Conservation (phyloP, 2,113 vertebrate genomes). For the Gobiocypris rarus region DNA sequence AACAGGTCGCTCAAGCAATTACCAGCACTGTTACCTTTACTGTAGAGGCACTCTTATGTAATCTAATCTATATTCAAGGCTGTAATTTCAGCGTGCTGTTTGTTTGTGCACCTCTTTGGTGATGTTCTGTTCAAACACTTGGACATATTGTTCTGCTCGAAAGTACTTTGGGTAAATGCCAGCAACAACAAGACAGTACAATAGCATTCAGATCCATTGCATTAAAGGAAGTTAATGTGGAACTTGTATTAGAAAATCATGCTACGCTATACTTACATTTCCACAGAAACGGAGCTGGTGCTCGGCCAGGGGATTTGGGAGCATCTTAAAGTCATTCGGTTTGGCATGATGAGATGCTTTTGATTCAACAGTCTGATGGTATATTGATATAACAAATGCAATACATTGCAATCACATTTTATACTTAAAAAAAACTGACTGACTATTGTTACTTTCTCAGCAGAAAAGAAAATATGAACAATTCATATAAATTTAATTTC, state of each 20-base stretch:
- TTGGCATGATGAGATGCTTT: neutral
- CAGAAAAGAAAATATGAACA: too few species aligned
- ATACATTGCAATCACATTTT: neutral
- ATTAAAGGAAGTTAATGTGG: neutral
- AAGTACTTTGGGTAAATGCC: neutral
- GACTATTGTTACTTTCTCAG: too few species aligned
- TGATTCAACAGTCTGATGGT: neutral
- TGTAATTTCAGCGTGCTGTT: neutral
- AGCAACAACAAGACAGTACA: neutral
- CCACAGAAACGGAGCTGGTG: neutral
- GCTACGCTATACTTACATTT: neutral
- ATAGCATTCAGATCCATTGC: neutral
- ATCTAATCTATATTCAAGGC: conserved; percentile 16
- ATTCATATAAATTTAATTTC: too few species aligned
- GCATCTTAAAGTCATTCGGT: neutral
- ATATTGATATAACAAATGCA: neutral
- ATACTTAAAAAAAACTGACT: neutral
- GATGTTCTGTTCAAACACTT: neutral
- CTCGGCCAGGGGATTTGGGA: neutral
- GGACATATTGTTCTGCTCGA: neutral
- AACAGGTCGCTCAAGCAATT: conserved; percentile 66
- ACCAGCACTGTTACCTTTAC: conserved; percentile 45
- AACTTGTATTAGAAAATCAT: neutral
- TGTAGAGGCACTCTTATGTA: conserved; percentile 21
- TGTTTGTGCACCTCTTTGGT: neutral